Evolutionary conservation across 2,888 invertebrate genomes (phyloP), one percentile per base, ranked within the genome.

Genomic region (Ichneumon xanthorius): DNA sequence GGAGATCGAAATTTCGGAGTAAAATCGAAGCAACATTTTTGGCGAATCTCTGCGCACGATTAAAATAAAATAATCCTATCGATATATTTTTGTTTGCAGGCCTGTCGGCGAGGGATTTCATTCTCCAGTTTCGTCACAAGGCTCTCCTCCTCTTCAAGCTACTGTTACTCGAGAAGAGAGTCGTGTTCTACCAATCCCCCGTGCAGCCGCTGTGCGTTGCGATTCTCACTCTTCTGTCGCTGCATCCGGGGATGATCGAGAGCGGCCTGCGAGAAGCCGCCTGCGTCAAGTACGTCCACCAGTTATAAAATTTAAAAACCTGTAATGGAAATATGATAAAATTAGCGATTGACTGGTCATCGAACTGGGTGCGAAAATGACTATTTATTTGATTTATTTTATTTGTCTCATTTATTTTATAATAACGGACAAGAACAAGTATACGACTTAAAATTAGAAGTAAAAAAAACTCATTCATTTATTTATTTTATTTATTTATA

Each of bases 121-220:
- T 98, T 75, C 95, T 97, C 86, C 96, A 96, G 88, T 99, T 99
- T 96, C 96, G 97, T 86, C 99, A 99, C 93, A 99, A 99, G 95
- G 97, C 98, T 53, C 94, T 99, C 75, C 95, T 99, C 84, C 94
- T 99, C 67, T 99, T 99, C 93, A 99, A 99, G 94, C 95, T 99
- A 80, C 94, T 99, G 80, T 95, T 99, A 70, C 95, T 99, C 83
- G 98, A 99, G 92, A 96, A 97, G 89, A 96, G 97, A 93, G 97
- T 99, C 61, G 96, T 99, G 77, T 98, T 99, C 92, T 98, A 97
- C 94, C 98, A 98, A 79, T 97, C 98, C 26, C 99, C 99, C 1
- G 99, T 99, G 1, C 97, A 98, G 85, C 96, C 97, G 7, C 95
- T 99, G 88, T 99, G 99, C 89, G 96, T 97, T 7, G 96, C 97